These are phyloP conservation scores for Pyralis farinalis DNA, from an alignment of 2,888 invertebrate species.

Conservation along the genomic window DNA sequence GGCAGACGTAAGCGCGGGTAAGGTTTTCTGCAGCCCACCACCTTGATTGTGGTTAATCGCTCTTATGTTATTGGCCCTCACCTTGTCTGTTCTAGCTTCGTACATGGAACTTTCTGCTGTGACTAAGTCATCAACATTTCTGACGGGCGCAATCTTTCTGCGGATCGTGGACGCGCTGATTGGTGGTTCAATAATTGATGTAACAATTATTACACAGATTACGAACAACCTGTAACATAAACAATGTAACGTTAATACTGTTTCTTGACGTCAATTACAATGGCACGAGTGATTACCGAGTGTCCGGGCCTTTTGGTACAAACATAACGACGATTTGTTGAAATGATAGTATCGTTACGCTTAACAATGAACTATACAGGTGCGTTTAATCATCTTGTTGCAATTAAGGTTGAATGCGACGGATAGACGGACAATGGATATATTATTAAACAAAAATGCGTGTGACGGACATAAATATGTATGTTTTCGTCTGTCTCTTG, in stretches of 20 bases:
- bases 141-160: conserved; percentile 21
- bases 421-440: conserved; percentile 17
- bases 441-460: conserved; percentile 23
- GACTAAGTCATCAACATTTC: conserved; percentile 28
- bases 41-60: conserved; percentile 20
- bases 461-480: conserved; percentile 14
- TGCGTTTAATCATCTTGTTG: neutral
- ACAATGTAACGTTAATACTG: conserved; percentile 9
- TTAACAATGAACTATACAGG: too few species aligned
- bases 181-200: conserved; percentile 38
- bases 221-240: conserved; percentile 57
- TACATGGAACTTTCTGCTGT: conserved; percentile 36
- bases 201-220: conserved; percentile 43
- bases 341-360: conserved; percentile 1
- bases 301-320: too few species aligned
- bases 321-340: too few species aligned
- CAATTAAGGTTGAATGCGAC: conserved; percentile 7
- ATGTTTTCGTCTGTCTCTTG: conserved; percentile 17
- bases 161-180: conserved; percentile 42
- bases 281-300: too few species aligned
- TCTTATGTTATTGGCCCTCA: conserved; percentile 18
- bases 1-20: neutral
- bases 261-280: too few species aligned
- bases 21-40: conserved; percentile 5
- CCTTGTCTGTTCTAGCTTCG: conserved; percentile 35